Base-by-base conservation (phyloP, 1,140 invertebrate genomes). In the Macrobrachium nipponense region DNA sequence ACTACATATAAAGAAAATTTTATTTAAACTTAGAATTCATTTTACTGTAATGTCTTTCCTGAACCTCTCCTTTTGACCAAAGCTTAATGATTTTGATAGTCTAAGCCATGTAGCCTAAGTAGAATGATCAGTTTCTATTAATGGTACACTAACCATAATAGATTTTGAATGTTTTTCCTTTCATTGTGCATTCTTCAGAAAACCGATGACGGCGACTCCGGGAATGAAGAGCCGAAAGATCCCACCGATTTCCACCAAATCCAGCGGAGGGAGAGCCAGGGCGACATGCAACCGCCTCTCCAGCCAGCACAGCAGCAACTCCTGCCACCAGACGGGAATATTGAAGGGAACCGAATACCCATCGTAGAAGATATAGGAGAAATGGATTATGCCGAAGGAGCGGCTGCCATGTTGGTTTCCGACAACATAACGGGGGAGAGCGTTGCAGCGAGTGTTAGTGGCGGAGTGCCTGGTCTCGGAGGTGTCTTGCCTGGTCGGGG, bases 191-290 rank as follows among this genome's bases (percentile, higher is more conserved):
- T 72, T 6, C 44, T 61, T 11, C 88, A 97, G 93, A 96, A 97
- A 92, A 96, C 95, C 23, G 96, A 97, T 91, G 96, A 97, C 89
- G 96, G 96, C 90, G 97, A 98, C 90, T 97, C 96, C 0, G 97
- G 97, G 6, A 98, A 97, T 90, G 97, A 98, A 91, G 97, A 98
- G 90, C 96, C 97, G n/a, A 95, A 94, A 17, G 88, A 88, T 51
- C 84, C 84, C 0, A 59, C 77, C 36, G 84, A 86, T 58, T 86
- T 80, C 36, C 80, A 86, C 59, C 84, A 80, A 43, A 80, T 76
- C 11, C 84, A 86, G 84, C 75, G 80, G 68, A 77, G 80, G n/a
- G 27, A 68, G 12, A 58, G 75, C 18, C 80, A 75, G 27, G n/a
- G 14, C 5, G 59, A 14, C 20, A 20, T 27, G 5, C 80, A 82